Conservation (phyloP, 2,888 invertebrate genomes). For the Perizoma flavofasciatum region DNA sequence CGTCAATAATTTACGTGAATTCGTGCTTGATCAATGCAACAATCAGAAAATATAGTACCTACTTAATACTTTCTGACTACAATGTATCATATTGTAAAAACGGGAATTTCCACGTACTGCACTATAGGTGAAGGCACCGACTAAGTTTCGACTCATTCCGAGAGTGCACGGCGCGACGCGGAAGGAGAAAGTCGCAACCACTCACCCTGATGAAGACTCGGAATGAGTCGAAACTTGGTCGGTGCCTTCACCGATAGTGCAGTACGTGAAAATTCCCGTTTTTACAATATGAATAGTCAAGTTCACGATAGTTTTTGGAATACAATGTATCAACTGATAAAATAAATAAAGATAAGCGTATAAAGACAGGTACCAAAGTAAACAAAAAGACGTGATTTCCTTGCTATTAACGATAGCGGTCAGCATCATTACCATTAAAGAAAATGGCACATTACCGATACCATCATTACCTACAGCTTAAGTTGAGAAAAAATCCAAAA, state of each 20-base stretch:
- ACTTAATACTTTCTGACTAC: too few relatives aligned
- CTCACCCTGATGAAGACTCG: too few relatives aligned
- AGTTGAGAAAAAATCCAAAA: conserved; percentile 14
- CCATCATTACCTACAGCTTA: conserved; percentile 10
- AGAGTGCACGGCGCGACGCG: too few relatives aligned
- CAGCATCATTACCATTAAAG: conserved; percentile 15
- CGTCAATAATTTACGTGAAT: conserved; percentile 13
- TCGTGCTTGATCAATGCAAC: conserved; percentile 10
- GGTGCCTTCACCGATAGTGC: too few relatives aligned
- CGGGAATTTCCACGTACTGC: too few relatives aligned
- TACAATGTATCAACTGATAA: background rate
- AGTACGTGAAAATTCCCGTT: background rate
- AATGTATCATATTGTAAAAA: too few relatives aligned
- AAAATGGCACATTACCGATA: conserved; percentile 15
- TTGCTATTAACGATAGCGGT: conserved; percentile 8
- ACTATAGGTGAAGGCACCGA: too few relatives aligned
- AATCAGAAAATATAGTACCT: conserved; percentile 4
- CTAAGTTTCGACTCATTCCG: too few relatives aligned
- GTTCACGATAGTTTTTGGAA: background rate
- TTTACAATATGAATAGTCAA: conserved; percentile 1
- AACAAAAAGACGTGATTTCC: conserved; percentile 18
- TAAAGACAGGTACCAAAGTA: conserved; percentile 2
- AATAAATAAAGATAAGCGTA: conserved; percentile 7
- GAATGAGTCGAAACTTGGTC: too few relatives aligned
- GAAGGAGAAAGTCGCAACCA: too few relatives aligned